Conservation (phyloP, 2,797 vertebrate species). For the Corythornis leucogaster region DNA sequence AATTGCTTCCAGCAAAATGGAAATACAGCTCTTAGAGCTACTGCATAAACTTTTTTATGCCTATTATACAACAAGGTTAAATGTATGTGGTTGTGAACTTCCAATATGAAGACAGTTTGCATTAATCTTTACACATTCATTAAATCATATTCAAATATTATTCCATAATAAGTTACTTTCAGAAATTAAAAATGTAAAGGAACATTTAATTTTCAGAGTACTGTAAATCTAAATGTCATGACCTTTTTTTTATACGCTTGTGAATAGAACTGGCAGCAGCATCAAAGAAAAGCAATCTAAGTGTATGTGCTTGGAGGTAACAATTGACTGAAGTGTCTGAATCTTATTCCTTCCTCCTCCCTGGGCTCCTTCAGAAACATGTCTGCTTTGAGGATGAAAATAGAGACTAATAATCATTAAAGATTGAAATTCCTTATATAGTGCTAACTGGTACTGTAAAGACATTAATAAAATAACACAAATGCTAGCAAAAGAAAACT, state of each 20-base stretch:
- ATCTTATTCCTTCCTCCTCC: not conserved
- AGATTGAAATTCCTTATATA: slow-evolving; percentile 6
- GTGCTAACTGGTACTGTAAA: not conserved
- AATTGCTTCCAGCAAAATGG: slow-evolving; percentile 53
- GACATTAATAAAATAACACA: not conserved
- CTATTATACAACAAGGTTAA: slow-evolving; percentile 50
- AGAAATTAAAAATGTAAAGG: slow-evolving; percentile 72
- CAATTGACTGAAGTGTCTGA: not conserved
- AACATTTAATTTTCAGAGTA: slow-evolving; percentile 58
- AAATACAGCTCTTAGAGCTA: slow-evolving; percentile 31
- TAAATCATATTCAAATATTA: slow-evolving; percentile 50
- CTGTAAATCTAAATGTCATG: slow-evolving; percentile 66
- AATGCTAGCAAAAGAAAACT: slow-evolving; percentile 18
- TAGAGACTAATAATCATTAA: slow-evolving; percentile 32
- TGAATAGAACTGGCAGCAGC: slow-evolving; percentile 52
- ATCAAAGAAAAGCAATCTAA: slow-evolving; percentile 43
- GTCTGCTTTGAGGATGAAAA: slow-evolving; percentile 1
- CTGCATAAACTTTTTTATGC: slow-evolving; percentile 38
- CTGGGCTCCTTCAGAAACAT: not conserved
- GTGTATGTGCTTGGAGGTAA: slow-evolving; percentile 9
- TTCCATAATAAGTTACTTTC: slow-evolving; percentile 32
- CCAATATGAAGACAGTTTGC: slow-evolving; percentile 34
- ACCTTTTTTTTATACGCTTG: slow-evolving; percentile 39
- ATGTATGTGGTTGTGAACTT: slow-evolving; percentile 20
- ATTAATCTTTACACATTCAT: slow-evolving; percentile 45